phyloP scores from a whole-genome alignment of 2,888 invertebrate genomes.

The Drosophila recens region DNA sequence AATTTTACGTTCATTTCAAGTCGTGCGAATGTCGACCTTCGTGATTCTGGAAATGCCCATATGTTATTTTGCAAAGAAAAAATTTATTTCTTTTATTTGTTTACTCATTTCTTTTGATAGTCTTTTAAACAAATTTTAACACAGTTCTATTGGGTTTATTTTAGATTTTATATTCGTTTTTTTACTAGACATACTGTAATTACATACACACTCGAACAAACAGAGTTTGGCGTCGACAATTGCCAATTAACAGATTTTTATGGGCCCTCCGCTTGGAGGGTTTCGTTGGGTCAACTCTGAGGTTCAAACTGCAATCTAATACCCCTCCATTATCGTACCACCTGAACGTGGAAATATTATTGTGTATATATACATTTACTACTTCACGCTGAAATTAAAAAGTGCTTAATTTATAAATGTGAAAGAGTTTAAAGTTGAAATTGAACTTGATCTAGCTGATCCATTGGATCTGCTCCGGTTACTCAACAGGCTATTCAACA shows the following conservation, averaged over 20 bases:
- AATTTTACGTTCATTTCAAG: too few relatives aligned
- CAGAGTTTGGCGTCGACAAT: slow-evolving; percentile 20
- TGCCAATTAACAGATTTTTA: slow-evolving; percentile 23
- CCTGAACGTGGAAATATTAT: background rate
- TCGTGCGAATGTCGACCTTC: too few relatives aligned
- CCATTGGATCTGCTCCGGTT: background rate
- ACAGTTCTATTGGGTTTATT: too few relatives aligned
- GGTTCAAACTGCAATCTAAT: slow-evolving; percentile 13
- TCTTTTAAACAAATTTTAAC: too few relatives aligned
- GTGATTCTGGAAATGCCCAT: too few relatives aligned
- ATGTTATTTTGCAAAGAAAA: too few relatives aligned
- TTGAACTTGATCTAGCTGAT: background rate
- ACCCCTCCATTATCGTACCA: background rate
- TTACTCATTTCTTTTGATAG: too few relatives aligned
- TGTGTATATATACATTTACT: background rate
- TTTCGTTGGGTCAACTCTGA: slow-evolving; percentile 3
- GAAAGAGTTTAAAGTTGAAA: slow-evolving; percentile 3
- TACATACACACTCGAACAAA: background rate
- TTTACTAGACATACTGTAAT: background rate
- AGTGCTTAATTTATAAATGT: background rate
- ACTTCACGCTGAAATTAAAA: slow-evolving; percentile 3
- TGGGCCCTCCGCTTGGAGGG: background rate
- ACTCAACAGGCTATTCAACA: too few relatives aligned
- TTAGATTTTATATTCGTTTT: too few relatives aligned
- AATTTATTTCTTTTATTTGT: too few relatives aligned